Conservation (phyloP, 2,113 vertebrate species). For the Hypocryptadius cinnamomeus region DNA sequence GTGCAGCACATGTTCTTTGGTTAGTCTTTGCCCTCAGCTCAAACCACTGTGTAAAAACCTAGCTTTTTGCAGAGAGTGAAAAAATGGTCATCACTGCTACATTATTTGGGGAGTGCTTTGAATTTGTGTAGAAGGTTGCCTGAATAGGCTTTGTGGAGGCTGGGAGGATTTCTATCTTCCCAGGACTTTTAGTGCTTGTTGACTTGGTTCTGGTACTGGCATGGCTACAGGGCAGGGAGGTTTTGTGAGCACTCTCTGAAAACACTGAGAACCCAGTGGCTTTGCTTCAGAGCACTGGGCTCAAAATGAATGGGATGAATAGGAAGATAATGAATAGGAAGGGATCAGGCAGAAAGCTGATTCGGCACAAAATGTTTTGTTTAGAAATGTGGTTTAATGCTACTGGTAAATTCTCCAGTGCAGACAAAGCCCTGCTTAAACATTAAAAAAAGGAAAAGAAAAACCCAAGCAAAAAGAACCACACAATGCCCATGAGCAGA, state of each 20-base stretch:
- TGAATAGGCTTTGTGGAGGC: background rate
- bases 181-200: background rate
- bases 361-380: background rate
- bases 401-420: background rate
- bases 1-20: background rate
- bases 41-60: background rate
- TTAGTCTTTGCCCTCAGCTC: background rate
- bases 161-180: background rate
- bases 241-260: background rate
- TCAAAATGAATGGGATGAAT: background rate
- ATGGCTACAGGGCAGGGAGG: background rate
- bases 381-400: background rate
- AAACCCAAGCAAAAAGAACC: background rate
- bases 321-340: background rate
- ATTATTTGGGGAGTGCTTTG: background rate
- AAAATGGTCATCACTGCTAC: background rate
- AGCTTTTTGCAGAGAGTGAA: background rate
- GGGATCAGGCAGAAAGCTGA: conserved; percentile 20
- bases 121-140: background rate
- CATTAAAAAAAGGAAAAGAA: background rate
- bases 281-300: background rate
- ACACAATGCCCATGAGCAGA: background rate
- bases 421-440: background rate
- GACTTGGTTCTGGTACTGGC: background rate
- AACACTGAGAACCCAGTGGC: background rate